These are phyloP conservation scores for Apus apus DNA, from an alignment of 2,113 vertebrate genomes.

Conservation along the genomic window DNA sequence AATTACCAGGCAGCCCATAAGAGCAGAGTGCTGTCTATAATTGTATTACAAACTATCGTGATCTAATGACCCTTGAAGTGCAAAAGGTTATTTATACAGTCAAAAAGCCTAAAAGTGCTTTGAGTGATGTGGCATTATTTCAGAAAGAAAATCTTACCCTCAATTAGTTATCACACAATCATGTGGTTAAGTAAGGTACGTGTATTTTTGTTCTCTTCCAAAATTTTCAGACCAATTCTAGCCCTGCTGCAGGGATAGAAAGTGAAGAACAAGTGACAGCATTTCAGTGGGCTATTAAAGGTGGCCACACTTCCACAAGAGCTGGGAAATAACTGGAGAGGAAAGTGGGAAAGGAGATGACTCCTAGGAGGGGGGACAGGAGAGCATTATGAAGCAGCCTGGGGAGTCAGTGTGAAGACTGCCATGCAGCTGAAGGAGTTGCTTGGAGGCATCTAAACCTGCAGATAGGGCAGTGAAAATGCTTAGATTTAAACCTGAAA, in stretches of 20 bases:
- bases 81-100: constrained; percentile 81
- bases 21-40: constrained; percentile 79
- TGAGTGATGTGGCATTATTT: constrained; percentile 41
- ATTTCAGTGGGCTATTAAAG: not conserved
- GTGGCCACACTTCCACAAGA: not conserved
- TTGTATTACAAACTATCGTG: constrained; percentile 79
- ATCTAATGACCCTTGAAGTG: constrained; percentile 79
- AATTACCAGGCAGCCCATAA: constrained; percentile 84
- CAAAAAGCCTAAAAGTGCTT: constrained; percentile 68
- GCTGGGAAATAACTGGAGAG: not conserved
- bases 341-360: not conserved
- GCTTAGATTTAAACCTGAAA: not conserved
- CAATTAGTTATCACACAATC: constrained; percentile 38
- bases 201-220: not conserved
- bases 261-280: not conserved
- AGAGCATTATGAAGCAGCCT: fast-evolving
- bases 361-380: fast-evolving
- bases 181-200: not conserved
- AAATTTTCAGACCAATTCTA: constrained; percentile 7
- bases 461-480: not conserved
- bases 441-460: not conserved
- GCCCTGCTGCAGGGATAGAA: not conserved
- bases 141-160: constrained; percentile 52
- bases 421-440: not conserved
- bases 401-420: not conserved